A percentile compares a stretch with the other conserved stretches of the same genome.
These are phyloP conservation scores for Charaxes varanes DNA, from an alignment of 1,140 invertebrate genomes.

Conservation along the genomic window DNA sequence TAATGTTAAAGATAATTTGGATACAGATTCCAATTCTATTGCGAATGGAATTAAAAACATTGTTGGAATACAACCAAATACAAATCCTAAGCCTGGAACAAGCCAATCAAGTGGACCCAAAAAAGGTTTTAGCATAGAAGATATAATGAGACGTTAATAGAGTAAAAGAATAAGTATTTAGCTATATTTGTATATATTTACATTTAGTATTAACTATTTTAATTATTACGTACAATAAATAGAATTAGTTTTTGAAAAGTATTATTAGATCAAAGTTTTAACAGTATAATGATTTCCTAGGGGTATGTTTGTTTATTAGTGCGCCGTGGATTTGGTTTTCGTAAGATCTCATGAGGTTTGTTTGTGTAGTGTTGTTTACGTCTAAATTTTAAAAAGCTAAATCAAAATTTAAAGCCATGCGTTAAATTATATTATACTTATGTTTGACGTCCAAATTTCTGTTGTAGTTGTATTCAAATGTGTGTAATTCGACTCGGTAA, in stretches of 20 bases:
- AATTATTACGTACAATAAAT: too few species aligned
- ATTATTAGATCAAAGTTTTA: slow-evolving; percentile 58
- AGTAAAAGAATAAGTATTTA: slow-evolving; percentile 25
- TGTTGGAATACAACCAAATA: slow-evolving; percentile 67
- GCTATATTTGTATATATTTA: slow-evolving; percentile 24
- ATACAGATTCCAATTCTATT: slow-evolving; percentile 49
- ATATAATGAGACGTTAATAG: slow-evolving; percentile 81
- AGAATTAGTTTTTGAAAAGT: slow-evolving; percentile 37
- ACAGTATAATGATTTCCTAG: slow-evolving; percentile 38
- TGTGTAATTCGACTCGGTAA: slow-evolving; percentile 22
- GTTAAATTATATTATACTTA: slow-evolving; percentile 37
- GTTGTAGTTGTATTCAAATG: slow-evolving; percentile 24
- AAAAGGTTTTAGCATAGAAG: slow-evolving; percentile 83
- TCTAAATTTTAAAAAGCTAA: slow-evolving; percentile 66
- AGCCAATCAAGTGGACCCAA: slow-evolving; percentile 68
- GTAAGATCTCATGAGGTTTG: slow-evolving; percentile 71
- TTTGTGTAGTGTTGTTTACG: slow-evolving; percentile 71
- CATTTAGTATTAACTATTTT: too few species aligned
- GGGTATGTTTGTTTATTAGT: slow-evolving; percentile 54
- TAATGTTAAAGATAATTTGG: slow-evolving; percentile 36
- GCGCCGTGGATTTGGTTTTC: slow-evolving; percentile 67
- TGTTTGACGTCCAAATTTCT: slow-evolving; percentile 30
- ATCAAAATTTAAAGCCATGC: slow-evolving; percentile 48
- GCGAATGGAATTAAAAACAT: slow-evolving; percentile 67
- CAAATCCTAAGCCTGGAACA: slow-evolving; percentile 66